Evolutionary conservation across 2,888 invertebrate species (phyloP).

Genomic region (Synanthedon tipuliformis): DNA sequence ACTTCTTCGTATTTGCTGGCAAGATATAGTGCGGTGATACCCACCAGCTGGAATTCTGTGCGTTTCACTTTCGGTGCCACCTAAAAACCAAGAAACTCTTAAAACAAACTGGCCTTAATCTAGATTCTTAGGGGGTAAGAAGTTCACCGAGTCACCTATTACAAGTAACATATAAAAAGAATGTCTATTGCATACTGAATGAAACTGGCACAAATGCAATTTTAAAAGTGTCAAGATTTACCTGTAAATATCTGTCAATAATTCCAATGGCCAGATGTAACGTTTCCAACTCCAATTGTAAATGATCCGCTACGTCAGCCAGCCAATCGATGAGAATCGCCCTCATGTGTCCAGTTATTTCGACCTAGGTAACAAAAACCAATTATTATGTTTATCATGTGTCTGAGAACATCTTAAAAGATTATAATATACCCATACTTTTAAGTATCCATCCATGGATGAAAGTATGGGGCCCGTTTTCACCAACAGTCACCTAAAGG

Average conservation of each 20-base stretch:
- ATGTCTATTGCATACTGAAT: no score
- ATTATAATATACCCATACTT: no score
- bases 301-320: constrained; percentile 89
- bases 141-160: no score
- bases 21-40: constrained; percentile 88
- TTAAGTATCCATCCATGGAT: no score
- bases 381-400: no score
- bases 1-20: constrained; percentile 97
- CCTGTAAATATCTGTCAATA: constrained; percentile 90
- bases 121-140: no score
- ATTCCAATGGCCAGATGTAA: constrained; percentile 89
- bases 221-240: constrained; percentile 18
- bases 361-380: constrained; percentile 33
- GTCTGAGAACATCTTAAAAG: no score
- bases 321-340: constrained; percentile 93
- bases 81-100: constrained; percentile 40
- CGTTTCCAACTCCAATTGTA: constrained; percentile 88
- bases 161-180: no score
- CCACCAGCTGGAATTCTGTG: constrained; percentile 86
- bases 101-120: no score
- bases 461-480: no score
- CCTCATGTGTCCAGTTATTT: constrained; percentile 86
- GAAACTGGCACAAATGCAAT: no score
- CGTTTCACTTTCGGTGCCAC: constrained; percentile 72
- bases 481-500: no score